Base-by-base conservation (phyloP, 2,113 vertebrate species). In the Telmatochromis bifrenatus region DNA sequence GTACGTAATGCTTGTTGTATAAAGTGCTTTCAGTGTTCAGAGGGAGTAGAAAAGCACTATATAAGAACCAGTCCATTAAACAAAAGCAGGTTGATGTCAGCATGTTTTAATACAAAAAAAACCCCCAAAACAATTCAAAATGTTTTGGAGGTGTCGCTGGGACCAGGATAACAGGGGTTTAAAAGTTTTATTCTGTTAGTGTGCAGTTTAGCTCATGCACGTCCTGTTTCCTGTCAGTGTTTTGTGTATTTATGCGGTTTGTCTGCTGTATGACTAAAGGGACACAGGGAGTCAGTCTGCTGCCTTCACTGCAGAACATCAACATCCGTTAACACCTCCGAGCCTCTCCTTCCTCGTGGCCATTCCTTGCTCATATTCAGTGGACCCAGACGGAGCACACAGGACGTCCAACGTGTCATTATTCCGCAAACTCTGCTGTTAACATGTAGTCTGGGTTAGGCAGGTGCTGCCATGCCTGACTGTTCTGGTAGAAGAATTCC, bases 121-220 rank as follows among this genome's bases (percentile, higher is more conserved):
- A 0, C 0, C 1, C 9, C n/a, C n/a, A 39, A 23, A 42, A 45
- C 4, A 7, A 19, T 47, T 47, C 14, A 28, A 75, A 28, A 28
- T 17, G 39, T 5, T 42, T 28, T 75, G 9, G 6, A 47, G 39
- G 39, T 28, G 39, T 47, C 14, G 9, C 70, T 75, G 14, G 14
- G 42, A 75, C 23, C 23, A 5, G 9, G 9, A 11, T 28, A 47
- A 47, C 21, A 19, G 70, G 65, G 23, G 39, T 75, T 75, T 47
- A 17, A 2, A 49, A n/a, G 26, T 31, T 77, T 49, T 31, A 19
- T 31, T 77, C 42, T 28, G 15, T 77, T 77, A 12, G 23, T 77
- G 15, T 51, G 42, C 31, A 73, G 31, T 53, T 82, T 14, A 81
- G 17, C 11, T 84, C 26, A 51, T 49, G n/a, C 47, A 39, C 9